Conservation (phyloP, 2,113 vertebrate genomes). For the Aphyosemion australe region DNA sequence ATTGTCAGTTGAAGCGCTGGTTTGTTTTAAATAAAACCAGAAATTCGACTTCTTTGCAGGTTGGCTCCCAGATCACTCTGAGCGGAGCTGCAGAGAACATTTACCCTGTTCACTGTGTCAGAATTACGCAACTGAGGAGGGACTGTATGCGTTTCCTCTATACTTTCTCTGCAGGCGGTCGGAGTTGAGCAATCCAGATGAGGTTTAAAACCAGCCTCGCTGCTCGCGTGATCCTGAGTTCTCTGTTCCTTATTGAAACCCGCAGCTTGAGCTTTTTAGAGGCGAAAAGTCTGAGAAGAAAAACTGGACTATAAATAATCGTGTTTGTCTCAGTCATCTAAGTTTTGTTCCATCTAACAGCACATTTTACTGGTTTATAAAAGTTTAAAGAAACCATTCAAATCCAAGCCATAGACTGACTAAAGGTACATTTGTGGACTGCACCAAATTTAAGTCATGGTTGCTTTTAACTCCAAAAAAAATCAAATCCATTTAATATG, state of each 20-base stretch:
- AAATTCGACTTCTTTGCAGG: slow-evolving; percentile 11
- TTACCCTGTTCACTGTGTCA: slow-evolving; percentile 21
- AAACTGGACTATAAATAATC: not conserved
- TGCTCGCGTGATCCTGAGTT: slow-evolving; percentile 12
- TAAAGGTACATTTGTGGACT: no score
- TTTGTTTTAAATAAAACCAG: slow-evolving; percentile 14
- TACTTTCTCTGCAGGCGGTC: slow-evolving; percentile 30
- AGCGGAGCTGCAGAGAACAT: slow-evolving; percentile 16
- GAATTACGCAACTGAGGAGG: slow-evolving; percentile 45
- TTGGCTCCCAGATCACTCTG: slow-evolving; percentile 14
- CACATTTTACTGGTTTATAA: no score
- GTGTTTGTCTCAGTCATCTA: no score
- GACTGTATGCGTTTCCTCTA: slow-evolving; percentile 33
- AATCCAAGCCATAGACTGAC: no score
- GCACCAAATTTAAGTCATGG: no score
- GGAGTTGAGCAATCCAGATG: slow-evolving; percentile 44
- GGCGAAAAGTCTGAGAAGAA: not conserved
- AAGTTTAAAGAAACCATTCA: no score
- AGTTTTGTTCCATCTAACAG: not conserved
- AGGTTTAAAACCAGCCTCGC: slow-evolving; percentile 19
- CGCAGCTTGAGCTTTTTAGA: not conserved
- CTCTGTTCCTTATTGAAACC: slow-evolving; percentile 7
- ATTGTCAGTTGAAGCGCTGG: not conserved
- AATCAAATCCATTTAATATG: no score
- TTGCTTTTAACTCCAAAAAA: no score